A percentile compares a stretch with the other conserved stretches of the same genome.
These are phyloP conservation scores for Sebastes schlegelii DNA, from an alignment of 2,113 vertebrate genomes.

Conservation along the genomic window DNA sequence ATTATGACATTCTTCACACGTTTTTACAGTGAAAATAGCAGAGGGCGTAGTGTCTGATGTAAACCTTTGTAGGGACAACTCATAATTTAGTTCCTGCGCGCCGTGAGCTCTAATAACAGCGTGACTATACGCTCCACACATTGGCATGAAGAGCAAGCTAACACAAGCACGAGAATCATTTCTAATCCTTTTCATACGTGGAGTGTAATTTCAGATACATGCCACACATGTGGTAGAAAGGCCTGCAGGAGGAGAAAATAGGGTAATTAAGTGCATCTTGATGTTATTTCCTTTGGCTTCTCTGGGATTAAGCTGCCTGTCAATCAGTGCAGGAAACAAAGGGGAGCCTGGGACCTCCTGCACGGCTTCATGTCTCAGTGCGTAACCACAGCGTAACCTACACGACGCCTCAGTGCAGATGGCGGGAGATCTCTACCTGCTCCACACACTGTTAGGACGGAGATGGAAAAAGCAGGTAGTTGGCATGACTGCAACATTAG, in stretches of 20 bases:
- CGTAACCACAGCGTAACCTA: constrained; percentile 33
- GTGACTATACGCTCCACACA: constrained; percentile 73
- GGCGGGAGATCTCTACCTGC: constrained; percentile 25
- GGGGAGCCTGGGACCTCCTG: constrained; percentile 61
- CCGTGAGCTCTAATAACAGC: constrained; percentile 74
- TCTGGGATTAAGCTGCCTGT: constrained; percentile 69
- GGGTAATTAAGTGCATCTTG: constrained; percentile 79
- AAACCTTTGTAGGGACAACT: constrained; percentile 67
- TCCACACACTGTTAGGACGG: constrained; percentile 12
- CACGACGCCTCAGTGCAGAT: constrained; percentile 29
- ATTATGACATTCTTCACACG: constrained; percentile 80
- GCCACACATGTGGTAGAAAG: constrained; percentile 81
- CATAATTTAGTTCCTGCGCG: constrained; percentile 61
- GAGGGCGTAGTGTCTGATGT: constrained; percentile 66
- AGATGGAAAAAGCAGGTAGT: constrained; percentile 25
- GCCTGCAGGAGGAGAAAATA: constrained; percentile 66
- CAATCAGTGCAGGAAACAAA: constrained; percentile 68
- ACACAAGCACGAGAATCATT: constrained; percentile 71
- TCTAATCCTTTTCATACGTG: constrained; percentile 70
- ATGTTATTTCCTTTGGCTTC: constrained; percentile 77
- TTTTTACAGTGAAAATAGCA: constrained; percentile 66
- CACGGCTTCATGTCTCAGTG: constrained; percentile 51
- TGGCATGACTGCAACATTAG: constrained; percentile 41
- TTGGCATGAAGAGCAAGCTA: constrained; percentile 77
- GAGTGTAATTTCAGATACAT: constrained; percentile 79